Conservation (phyloP, 2,113 vertebrate genomes). For the Ibidorhyncha struthersii region DNA sequence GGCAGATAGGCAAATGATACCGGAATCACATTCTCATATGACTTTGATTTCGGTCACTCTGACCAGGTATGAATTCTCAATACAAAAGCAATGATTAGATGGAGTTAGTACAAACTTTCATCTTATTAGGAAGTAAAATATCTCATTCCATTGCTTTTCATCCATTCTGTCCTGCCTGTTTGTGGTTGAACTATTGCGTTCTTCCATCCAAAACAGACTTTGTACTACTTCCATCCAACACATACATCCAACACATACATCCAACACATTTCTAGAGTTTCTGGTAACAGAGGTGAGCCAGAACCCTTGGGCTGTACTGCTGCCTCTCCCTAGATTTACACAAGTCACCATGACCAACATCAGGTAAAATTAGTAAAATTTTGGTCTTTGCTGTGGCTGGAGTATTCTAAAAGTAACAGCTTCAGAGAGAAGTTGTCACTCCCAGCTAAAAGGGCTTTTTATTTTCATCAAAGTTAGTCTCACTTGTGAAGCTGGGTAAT, state of each 20-base stretch:
- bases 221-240: not conserved
- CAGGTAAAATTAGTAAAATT: not conserved
- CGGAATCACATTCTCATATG: not conserved
- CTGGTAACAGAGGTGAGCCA: not conserved
- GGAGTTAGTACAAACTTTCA: not conserved
- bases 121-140: not conserved
- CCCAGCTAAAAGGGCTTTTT: not conserved
- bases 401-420: not conserved
- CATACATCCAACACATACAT: not conserved
- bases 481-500: not conserved
- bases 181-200: not conserved
- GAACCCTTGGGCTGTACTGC: not conserved
- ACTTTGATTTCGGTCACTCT: not conserved
- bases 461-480: not conserved
- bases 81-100: not conserved
- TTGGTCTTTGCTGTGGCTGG: not conserved
- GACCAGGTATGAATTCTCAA: not conserved
- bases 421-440: not conserved
- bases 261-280: not conserved
- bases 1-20: not conserved
- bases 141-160: not conserved
- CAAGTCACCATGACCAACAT: not conserved
- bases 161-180: not conserved
- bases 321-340: not conserved
- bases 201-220: not conserved